Conservation (phyloP, 1,140 invertebrate genomes). For the Rhizoglyphus robini region DNA sequence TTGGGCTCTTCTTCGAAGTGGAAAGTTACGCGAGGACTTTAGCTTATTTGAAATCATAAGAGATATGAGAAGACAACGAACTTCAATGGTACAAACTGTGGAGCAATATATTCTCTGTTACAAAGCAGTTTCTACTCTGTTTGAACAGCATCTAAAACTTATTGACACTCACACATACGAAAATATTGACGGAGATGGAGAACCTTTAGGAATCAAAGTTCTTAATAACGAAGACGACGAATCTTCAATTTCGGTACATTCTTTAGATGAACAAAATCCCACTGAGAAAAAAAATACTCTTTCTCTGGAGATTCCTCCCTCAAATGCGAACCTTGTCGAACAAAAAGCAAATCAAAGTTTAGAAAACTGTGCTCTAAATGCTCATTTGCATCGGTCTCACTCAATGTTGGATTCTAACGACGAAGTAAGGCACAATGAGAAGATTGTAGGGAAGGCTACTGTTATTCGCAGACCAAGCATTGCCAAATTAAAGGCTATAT, state of each 20-base stretch:
- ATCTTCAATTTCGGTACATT: background rate
- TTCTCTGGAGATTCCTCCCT: background rate
- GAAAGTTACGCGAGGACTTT: constrained; percentile 39
- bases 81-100: constrained; percentile 47
- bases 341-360: background rate
- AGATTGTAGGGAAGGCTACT: constrained; percentile 28
- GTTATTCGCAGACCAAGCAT: constrained; percentile 36
- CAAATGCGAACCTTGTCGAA: background rate
- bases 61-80: constrained; percentile 45
- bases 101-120: constrained; percentile 43
- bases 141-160: constrained; percentile 41
- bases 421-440: constrained; percentile 22
- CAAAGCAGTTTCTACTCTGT: constrained; percentile 41
- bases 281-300: background rate
- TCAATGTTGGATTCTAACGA: too few species aligned
- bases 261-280: background rate
- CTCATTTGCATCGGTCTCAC: background rate
- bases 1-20: constrained; percentile 44
- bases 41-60: constrained; percentile 42
- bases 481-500: constrained; percentile 37
- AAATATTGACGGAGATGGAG: constrained; percentile 36
- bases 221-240: background rate
- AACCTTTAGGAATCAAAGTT: constrained; percentile 17
- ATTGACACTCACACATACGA: constrained; percentile 46
- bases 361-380: background rate